Evolutionary conservation across 2,113 vertebrate species (phyloP).

Genomic region (Falco punctatus): DNA sequence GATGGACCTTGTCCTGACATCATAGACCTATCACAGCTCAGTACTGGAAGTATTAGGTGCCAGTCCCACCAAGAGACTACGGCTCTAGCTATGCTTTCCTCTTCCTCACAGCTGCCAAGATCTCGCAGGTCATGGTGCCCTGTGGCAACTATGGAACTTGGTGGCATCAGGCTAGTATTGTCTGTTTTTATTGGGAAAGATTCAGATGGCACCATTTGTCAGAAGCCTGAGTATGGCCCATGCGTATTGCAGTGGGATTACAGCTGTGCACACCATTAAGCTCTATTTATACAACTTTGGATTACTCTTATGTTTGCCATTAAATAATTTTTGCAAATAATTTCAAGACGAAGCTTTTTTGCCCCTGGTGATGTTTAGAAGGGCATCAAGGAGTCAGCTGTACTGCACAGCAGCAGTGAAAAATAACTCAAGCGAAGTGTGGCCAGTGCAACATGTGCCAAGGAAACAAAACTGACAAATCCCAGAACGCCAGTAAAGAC

Average conservation of each 20-base stretch:
- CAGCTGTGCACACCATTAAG: not conserved
- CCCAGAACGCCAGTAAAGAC: not conserved
- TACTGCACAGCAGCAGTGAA: not conserved
- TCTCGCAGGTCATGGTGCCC: not conserved
- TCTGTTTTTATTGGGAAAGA: not conserved
- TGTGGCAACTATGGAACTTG: not conserved
- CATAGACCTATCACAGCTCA: not conserved
- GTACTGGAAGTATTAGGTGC: not conserved
- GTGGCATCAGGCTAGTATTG: not conserved
- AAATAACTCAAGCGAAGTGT: not conserved
- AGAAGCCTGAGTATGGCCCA: not conserved
- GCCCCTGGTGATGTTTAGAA: not conserved
- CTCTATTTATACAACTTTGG: not conserved
- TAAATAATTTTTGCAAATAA: not conserved
- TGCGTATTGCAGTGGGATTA: not conserved
- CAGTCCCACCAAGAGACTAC: not conserved
- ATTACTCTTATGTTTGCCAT: not conserved
- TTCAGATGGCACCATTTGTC: not conserved
- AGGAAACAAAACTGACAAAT: not conserved
- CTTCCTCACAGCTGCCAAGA: not conserved
- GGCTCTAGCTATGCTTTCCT: not conserved
- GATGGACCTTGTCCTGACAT: not conserved
- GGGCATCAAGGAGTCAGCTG: not conserved
- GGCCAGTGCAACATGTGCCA: not conserved
- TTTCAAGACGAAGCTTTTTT: constrained; percentile 12